phyloP scores from a whole-genome alignment of 2,888 invertebrate genomes.

The Nipponacmea schrenckii region DNA sequence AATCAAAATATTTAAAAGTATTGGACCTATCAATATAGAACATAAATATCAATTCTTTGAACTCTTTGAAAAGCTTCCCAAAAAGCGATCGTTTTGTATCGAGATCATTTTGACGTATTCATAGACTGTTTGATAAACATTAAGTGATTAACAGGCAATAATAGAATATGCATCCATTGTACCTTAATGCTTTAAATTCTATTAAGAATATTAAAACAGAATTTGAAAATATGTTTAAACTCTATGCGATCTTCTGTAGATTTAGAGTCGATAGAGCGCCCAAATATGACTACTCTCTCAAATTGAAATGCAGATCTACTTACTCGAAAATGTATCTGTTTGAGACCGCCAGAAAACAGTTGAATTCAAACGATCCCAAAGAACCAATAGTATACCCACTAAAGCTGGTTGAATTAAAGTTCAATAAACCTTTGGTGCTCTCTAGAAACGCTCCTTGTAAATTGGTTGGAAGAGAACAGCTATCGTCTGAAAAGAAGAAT shows the following conservation, averaged over 20 bases:
- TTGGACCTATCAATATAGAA: conserved; percentile 18
- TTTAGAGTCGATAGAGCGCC: too few relatives aligned
- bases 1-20: conserved; percentile 23
- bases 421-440: conserved; percentile 24
- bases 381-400: conserved; percentile 20
- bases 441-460: conserved; percentile 26
- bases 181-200: too few relatives aligned
- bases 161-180: too few relatives aligned
- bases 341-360: conserved; percentile 15
- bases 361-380: conserved; percentile 22
- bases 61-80: not conserved
- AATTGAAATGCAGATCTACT: conserved; percentile 3
- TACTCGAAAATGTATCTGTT: conserved; percentile 25
- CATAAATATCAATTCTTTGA: not conserved
- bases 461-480: conserved; percentile 19
- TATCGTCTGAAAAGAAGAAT: conserved; percentile 11
- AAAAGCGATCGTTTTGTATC: not conserved
- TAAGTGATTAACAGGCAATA: too few relatives aligned
- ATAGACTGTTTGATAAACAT: conserved; percentile 10
- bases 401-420: conserved; percentile 15
- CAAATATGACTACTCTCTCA: too few relatives aligned
- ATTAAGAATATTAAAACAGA: too few relatives aligned
- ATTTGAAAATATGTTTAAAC: too few relatives aligned
- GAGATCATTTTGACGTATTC: not conserved
- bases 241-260: too few relatives aligned